Conservation (phyloP, 2,797 vertebrate genomes). For the Capromys pilorides region DNA sequence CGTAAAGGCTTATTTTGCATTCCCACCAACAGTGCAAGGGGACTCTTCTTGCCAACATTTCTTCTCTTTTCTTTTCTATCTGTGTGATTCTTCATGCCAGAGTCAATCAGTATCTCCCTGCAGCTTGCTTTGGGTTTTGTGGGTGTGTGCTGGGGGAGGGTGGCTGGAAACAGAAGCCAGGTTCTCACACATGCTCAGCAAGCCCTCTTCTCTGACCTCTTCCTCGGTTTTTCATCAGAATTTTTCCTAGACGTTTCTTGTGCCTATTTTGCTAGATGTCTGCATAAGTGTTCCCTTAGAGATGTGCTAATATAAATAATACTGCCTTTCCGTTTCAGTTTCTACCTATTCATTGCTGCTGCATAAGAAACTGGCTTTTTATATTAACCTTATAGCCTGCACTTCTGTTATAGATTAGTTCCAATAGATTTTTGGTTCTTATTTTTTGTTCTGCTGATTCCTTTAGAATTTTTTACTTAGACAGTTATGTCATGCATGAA, state of each 20-base stretch:
- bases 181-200: neutral
- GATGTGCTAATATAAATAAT: neutral
- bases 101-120: neutral
- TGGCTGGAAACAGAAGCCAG: neutral
- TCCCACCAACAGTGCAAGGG: neutral
- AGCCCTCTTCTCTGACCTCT: neutral
- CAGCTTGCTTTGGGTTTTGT: neutral
- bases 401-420: neutral
- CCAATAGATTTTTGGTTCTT: neutral
- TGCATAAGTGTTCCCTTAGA: neutral
- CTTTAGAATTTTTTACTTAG: neutral
- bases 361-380: neutral
- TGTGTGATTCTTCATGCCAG: too few species aligned
- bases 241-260: neutral
- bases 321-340: neutral
- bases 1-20: neutral
- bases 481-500: neutral
- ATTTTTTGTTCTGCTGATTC: neutral
- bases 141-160: neutral
- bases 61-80: neutral
- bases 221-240: neutral
- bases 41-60: too few species aligned
- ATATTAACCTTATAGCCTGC: neutral
- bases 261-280: neutral
- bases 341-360: neutral